phyloP scores from a whole-genome alignment of 2,113 vertebrate species.

The Corvus cornix region DNA sequence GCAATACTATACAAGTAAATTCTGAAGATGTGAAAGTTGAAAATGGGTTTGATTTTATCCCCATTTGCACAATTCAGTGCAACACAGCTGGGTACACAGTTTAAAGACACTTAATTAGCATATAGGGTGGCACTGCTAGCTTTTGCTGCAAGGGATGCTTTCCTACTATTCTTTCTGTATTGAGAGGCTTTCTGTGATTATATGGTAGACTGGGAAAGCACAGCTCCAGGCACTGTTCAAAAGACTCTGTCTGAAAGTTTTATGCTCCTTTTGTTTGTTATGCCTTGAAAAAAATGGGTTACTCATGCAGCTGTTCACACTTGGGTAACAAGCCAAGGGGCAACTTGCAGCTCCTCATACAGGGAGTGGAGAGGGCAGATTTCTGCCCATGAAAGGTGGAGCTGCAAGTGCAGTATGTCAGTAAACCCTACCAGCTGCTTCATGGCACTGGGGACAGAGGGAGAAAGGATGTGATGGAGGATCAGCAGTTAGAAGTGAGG shows the following conservation, averaged over 20 bases:
- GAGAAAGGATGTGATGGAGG: not conserved
- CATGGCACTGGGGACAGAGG: not conserved
- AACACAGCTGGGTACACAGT: not conserved
- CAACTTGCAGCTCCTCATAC: not conserved
- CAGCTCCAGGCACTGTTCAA: not conserved
- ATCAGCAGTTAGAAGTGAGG: not conserved
- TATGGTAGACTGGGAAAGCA: not conserved
- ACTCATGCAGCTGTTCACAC: not conserved
- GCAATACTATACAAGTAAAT: not conserved
- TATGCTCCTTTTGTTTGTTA: not conserved
- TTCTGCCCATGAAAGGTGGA: constrained; percentile 3
- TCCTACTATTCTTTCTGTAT: not conserved
- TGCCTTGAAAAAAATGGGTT: not conserved
- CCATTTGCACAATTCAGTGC: not conserved
- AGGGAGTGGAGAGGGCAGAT: not conserved
- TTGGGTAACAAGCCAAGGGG: constrained; percentile 1
- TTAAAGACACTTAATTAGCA: constrained; percentile 3
- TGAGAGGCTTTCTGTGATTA: not conserved
- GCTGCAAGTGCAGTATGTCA: not conserved
- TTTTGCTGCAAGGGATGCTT: not conserved
- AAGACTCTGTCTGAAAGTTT: not conserved
- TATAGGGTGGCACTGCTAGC: not conserved
- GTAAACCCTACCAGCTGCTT: not conserved
- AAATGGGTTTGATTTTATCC: not conserved
- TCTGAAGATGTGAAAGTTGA: not conserved